These are phyloP conservation scores for Mamestra configurata DNA, from an alignment of 1,140 invertebrate genomes.

Conservation along the genomic window DNA sequence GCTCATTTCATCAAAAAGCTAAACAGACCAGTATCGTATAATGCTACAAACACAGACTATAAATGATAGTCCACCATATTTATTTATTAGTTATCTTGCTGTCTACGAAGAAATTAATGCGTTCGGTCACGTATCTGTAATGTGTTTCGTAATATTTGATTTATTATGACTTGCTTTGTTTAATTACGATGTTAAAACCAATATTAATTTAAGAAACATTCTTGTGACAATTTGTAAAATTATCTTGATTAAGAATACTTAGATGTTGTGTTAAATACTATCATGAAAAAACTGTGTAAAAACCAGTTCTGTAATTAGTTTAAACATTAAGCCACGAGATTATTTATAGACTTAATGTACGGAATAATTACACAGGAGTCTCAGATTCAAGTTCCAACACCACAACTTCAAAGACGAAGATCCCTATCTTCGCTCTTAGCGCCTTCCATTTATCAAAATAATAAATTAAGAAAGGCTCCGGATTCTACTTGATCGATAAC, in stretches of 20 bases:
- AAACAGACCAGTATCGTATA: conserved; percentile 4
- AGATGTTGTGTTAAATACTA: too few species aligned
- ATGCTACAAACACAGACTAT: conserved; percentile 39
- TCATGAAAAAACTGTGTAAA: too few species aligned
- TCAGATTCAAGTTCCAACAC: conserved; percentile 3
- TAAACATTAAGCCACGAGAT: background rate
- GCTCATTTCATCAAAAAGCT: conserved; percentile 36
- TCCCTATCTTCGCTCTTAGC: conserved; percentile 11
- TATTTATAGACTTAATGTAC: background rate
- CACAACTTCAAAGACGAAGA: conserved; percentile 31
- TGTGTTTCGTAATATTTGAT: conserved; percentile 6
- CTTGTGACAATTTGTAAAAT: background rate
- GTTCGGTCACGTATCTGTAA: conserved; percentile 41
- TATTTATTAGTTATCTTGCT: conserved; percentile 55
- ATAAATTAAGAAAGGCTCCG: conserved; percentile 35
- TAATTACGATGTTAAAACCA: background rate
- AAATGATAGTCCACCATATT: conserved; percentile 60
- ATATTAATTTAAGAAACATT: background rate
- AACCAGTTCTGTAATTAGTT: background rate
- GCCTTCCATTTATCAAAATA: conserved; percentile 34
- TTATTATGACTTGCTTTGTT: background rate
- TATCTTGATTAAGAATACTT: too few species aligned
- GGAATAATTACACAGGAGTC: background rate
- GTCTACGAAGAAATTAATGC: conserved; percentile 42
- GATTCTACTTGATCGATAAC: conserved; percentile 31